phyloP scores from a whole-genome alignment of 2,888 invertebrate species.

The Coelinius sp. region DNA sequence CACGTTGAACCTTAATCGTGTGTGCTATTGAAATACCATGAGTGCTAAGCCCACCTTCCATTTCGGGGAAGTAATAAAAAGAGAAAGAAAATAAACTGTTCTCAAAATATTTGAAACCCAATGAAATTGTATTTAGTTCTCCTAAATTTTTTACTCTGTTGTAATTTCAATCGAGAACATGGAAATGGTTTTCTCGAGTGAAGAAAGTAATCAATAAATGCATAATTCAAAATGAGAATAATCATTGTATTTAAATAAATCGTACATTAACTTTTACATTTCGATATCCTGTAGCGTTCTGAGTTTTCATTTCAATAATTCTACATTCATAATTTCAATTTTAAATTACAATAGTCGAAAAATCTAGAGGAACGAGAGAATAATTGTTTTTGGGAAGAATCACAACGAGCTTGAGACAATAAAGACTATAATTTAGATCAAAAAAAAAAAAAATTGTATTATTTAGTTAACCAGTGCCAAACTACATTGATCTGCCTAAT shows the following conservation, averaged over 20 bases:
- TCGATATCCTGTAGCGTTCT: neutral
- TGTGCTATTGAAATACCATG: conserved; percentile 20
- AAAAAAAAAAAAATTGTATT: neutral
- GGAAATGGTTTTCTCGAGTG: neutral
- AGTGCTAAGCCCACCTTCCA: neutral
- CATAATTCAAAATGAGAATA: conserved; percentile 7
- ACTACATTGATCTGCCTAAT: neutral
- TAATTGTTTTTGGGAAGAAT: neutral
- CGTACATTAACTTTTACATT: conserved; percentile 1
- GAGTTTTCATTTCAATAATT: neutral
- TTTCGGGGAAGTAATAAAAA: conserved; percentile 7
- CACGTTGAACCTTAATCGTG: neutral
- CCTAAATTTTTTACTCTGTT: neutral
- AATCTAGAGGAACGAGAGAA: neutral
- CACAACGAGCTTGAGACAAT: conserved; percentile 3
- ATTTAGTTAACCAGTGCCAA: neutral
- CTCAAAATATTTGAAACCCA: conserved; percentile 3
- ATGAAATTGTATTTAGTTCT: neutral
- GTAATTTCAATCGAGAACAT: neutral
- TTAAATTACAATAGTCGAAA: neutral
- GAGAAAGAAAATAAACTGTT: neutral
- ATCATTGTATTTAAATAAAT: conserved; percentile 19
- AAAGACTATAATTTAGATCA: neutral
- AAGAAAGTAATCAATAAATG: neutral
- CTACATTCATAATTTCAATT: neutral